Base-by-base conservation (phyloP, 2,113 vertebrate species). In the Labrus mixtus region DNA sequence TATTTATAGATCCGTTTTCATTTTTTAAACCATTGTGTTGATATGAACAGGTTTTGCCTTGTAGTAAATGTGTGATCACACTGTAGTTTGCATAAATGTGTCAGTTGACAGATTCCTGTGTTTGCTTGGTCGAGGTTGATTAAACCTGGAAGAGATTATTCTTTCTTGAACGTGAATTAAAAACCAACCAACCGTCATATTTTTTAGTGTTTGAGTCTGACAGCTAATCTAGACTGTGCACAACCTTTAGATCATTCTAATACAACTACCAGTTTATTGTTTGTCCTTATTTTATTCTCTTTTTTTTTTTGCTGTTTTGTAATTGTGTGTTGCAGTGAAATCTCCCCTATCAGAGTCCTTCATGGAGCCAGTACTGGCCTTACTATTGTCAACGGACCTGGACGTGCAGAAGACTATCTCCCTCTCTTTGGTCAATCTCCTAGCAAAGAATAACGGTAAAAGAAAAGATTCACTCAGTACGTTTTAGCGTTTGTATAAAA, bases 391-490 rank as follows among this genome's bases (percentile, higher is more conserved):
- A 63, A 15, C 76, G 70, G 93, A 96, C 74, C 73, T 95, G 76
- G 89, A 95, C 37, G 95, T 96, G 66, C 95, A 95, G 59, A 95
- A 94, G 76, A 93, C 92, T 41, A 82, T 90, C 70, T 95, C 92
- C 33, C 91, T 95, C 23, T 92, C 95, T 0, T 86, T 96, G 76
- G 93, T 95, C 58, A 94, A 92, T 79, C 93, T 96, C 64, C 86
- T 96, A 25, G 80, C 93, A 19, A 93, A 95, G 77, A 92, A 91
- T 81, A 94, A 95, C 23, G 89, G 95, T 96, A 82, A 93, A 93
- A 68, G 67, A 90, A 94, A 64, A 91, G 83, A 80, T 13, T 39
- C 5, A 8, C 17, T 5, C 17, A 22, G 1, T 57, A 36, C 41
- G 11, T 68, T 33, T 11, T 33, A 54, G 8, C 20, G 17, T 43